Evolutionary conservation across 2,888 invertebrate genomes (phyloP).

Genomic region (Hypomecis atomaria): DNA sequence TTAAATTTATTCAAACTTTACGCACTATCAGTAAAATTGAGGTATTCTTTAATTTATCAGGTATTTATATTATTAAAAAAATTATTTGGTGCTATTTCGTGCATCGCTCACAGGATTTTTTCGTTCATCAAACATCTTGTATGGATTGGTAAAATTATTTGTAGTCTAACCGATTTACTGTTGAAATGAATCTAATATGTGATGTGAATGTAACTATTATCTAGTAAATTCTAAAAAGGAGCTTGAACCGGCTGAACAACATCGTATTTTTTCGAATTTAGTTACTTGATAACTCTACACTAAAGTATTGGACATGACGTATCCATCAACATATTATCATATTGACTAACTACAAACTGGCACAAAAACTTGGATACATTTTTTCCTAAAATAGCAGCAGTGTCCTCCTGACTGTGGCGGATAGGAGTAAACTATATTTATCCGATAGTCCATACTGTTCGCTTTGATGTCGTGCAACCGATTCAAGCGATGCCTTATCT

Average conservation of each 20-base stretch:
- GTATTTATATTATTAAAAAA: slow-evolving; percentile 48
- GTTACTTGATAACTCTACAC: slow-evolving; percentile 14
- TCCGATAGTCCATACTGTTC: not conserved
- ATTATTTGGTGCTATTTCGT: slow-evolving; percentile 55
- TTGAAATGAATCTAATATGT: slow-evolving; percentile 68
- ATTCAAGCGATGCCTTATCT: slow-evolving; percentile 64
- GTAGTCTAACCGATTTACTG: slow-evolving; percentile 56
- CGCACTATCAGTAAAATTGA: slow-evolving; percentile 61
- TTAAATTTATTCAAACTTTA: slow-evolving; percentile 56
- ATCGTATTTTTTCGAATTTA: slow-evolving; percentile 22
- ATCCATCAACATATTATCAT: not conserved
- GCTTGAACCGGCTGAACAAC: slow-evolving; percentile 64
- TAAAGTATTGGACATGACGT: not conserved
- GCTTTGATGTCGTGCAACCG: slow-evolving; percentile 52
- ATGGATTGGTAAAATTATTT: slow-evolving; percentile 54
- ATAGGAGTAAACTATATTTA: not conserved
- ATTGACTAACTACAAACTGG: not conserved
- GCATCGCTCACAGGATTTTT: slow-evolving; percentile 48
- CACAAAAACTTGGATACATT: not conserved
- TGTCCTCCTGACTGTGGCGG: not conserved
- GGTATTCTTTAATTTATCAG: slow-evolving; percentile 59
- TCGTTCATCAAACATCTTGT: slow-evolving; percentile 76
- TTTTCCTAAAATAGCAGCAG: slow-evolving; percentile 7
- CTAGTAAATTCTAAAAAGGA: slow-evolving; percentile 79
- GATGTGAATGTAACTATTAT: slow-evolving; percentile 74